phyloP scores from a whole-genome alignment of 2,888 invertebrate species.

The Trichacis sp. region DNA sequence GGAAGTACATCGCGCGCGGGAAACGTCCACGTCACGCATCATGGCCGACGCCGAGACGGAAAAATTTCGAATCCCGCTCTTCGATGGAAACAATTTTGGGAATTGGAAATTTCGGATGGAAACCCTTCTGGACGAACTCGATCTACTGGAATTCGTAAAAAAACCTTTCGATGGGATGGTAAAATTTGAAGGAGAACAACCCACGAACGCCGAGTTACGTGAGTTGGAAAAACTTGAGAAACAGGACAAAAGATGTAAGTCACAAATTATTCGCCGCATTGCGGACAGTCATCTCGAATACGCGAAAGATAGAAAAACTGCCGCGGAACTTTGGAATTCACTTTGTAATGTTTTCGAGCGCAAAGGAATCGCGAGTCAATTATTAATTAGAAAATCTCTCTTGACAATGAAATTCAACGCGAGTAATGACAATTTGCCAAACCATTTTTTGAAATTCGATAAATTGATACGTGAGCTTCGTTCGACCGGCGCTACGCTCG shows the following conservation, averaged over 20 bases:
- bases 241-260: conserved; percentile 41
- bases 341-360: conserved; percentile 39
- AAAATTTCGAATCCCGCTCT: conserved; percentile 12
- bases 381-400: conserved; percentile 42
- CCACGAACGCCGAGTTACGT: background rate
- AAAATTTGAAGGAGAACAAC: background rate
- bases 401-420: conserved; percentile 27
- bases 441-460: conserved; percentile 46
- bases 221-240: background rate
- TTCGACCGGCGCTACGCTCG: conserved; percentile 40
- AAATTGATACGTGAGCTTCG: conserved; percentile 41
- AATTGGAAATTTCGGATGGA: conserved; percentile 48
- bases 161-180: background rate
- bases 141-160: background rate
- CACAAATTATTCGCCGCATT: conserved; percentile 40
- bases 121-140: conserved; percentile 30
- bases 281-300: conserved; percentile 43
- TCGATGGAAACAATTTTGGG: conserved; percentile 39
- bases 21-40: too few relatives aligned
- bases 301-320: conserved; percentile 43
- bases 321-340: conserved; percentile 41
- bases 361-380: conserved; percentile 48
- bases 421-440: conserved; percentile 14
- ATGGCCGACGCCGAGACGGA: background rate
- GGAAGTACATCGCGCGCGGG: too few relatives aligned